phyloP scores from a whole-genome alignment of 2,797 vertebrate genomes.

The Cetoscarus ocellatus region DNA sequence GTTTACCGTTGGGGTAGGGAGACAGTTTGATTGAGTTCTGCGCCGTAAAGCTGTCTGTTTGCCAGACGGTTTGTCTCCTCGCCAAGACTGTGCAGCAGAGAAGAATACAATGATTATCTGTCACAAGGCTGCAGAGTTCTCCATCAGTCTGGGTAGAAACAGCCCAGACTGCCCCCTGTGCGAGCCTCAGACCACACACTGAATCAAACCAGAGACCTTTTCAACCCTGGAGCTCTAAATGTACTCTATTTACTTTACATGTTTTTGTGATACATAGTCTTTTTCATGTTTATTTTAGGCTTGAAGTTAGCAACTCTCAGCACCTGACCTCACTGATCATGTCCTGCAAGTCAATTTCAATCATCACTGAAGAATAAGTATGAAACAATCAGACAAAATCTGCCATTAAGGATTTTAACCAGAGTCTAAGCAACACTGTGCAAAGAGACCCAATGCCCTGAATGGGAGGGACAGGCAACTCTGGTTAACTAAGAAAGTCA shows the following conservation, averaged over 20 bases:
- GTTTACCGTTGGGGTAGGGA: conserved; percentile 66
- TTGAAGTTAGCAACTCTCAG: neutral
- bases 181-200: conserved; percentile 64
- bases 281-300: conserved; percentile 18
- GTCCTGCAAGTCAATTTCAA: no score
- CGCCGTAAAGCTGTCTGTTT: conserved; percentile 83
- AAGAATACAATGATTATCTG: conserved; percentile 84
- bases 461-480: no score
- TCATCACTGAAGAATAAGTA: no score
- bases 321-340: no score
- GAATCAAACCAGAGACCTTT: conserved; percentile 46
- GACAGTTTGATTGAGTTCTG: conserved; percentile 82
- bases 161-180: conserved; percentile 52
- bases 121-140: conserved; percentile 75
- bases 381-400: no score
- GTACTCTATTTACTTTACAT: conserved; percentile 32
- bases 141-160: conserved; percentile 67
- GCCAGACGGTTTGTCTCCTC: conserved; percentile 81
- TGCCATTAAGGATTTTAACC: no score
- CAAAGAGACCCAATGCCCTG: no score
- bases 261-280: conserved; percentile 19
- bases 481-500: no score
- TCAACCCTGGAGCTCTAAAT: conserved; percentile 33
- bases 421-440: no score
- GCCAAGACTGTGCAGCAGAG: conserved; percentile 79